Evolutionary conservation across 2,888 invertebrate genomes (phyloP).

Genomic region (Thecophora atra): DNA sequence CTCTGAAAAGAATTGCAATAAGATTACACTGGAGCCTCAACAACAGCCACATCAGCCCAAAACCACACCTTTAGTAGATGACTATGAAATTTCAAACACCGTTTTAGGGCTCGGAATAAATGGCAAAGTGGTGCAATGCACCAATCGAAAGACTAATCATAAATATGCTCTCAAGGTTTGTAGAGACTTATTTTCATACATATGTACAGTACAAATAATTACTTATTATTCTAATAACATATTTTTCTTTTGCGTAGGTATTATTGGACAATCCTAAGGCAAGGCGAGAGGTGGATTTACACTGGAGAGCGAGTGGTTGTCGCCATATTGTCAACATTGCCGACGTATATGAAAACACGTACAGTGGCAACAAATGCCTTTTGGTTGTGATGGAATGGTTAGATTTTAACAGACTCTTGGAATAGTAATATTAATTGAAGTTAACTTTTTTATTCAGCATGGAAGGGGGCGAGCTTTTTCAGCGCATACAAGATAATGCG

Average conservation of each 20-base stretch:
- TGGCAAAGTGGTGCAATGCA: slow-evolving; percentile 98
- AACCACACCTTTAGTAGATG: slow-evolving; percentile 84
- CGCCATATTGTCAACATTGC: slow-evolving; percentile 88
- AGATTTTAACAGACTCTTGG: slow-evolving; percentile 47
- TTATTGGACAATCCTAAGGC: slow-evolving; percentile 93
- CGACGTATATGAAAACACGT: slow-evolving; percentile 97
- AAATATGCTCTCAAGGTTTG: slow-evolving; percentile 91
- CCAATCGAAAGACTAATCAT: slow-evolving; percentile 76
- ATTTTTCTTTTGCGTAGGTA: slow-evolving; percentile 68
- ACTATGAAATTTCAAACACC: slow-evolving; percentile 90
- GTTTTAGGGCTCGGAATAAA: slow-evolving; percentile 97
- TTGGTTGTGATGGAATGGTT: slow-evolving; percentile 99
- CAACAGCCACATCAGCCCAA: slow-evolving; percentile 68
- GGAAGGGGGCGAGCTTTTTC: slow-evolving; percentile 98
- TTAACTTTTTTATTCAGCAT: slow-evolving; percentile 71
- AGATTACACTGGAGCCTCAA: background rate
- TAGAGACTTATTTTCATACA: too few species aligned
- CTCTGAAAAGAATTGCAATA: slow-evolving; percentile 13
- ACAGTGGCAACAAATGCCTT: slow-evolving; percentile 88
- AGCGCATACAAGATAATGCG: slow-evolving; percentile 90
- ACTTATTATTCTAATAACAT: too few species aligned
- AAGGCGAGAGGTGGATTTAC: slow-evolving; percentile 92
- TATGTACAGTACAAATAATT: too few species aligned
- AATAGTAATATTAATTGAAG: background rate
- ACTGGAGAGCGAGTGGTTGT: slow-evolving; percentile 92